phyloP scores from a whole-genome alignment of 2,113 vertebrate genomes.

The Scytalopus superciliaris region DNA sequence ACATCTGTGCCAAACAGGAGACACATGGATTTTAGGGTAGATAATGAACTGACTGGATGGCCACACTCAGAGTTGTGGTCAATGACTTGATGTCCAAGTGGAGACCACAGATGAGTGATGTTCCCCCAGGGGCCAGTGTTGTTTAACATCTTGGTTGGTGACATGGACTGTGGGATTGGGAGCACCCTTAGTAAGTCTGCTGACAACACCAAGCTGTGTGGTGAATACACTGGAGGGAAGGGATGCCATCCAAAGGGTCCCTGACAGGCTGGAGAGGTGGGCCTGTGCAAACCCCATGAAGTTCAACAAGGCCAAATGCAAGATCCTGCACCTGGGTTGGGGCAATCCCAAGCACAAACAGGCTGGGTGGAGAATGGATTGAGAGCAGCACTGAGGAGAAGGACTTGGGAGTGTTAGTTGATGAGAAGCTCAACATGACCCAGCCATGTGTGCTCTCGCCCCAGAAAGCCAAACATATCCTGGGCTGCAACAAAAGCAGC shows the following conservation, averaged over 20 bases:
- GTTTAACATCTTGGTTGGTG: background rate
- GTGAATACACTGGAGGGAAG: background rate
- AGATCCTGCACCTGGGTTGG: background rate
- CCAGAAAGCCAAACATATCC: background rate
- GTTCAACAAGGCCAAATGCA: background rate
- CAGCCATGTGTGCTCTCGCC: background rate
- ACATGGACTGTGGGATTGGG: background rate
- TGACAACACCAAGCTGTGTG: too few relatives aligned
- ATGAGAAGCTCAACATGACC: background rate
- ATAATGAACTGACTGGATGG: background rate
- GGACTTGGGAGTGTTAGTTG: background rate
- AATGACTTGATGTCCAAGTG: background rate
- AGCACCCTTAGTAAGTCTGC: background rate
- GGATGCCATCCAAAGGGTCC: background rate
- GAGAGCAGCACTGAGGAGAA: background rate
- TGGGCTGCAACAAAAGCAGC: background rate
- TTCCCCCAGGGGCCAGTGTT: background rate
- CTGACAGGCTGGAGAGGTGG: background rate
- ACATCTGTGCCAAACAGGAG: background rate
- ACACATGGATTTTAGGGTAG: background rate
- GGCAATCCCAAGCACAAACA: background rate
- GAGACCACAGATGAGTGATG: background rate
- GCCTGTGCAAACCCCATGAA: background rate
- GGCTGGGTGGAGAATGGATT: background rate
- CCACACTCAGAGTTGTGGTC: background rate